Conservation (phyloP, 2,113 vertebrate species). For the Poeciliopsis occidentalis region DNA sequence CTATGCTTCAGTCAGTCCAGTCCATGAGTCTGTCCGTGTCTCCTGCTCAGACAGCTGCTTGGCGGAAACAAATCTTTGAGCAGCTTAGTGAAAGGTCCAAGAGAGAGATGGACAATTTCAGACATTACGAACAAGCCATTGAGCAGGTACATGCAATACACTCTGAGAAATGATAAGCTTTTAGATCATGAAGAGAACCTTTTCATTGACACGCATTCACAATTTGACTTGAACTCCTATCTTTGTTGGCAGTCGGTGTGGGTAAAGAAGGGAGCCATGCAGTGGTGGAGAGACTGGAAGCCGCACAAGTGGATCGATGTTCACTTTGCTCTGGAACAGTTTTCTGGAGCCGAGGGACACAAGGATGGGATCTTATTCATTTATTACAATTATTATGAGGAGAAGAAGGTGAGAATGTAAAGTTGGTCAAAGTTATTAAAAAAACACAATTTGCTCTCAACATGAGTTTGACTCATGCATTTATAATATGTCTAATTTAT, state of each 20-base stretch:
- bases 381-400: slow-evolving; percentile 91
- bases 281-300: slow-evolving; percentile 98
- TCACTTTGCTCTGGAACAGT: slow-evolving; percentile 93
- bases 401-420: slow-evolving; percentile 90
- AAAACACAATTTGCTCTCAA: not conserved
- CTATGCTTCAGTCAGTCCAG: slow-evolving; percentile 83
- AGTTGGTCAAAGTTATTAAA: too few relatives aligned
- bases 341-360: slow-evolving; percentile 88
- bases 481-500: not conserved
- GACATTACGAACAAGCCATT: slow-evolving; percentile 93
- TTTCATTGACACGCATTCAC: too few relatives aligned
- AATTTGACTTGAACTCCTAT: not conserved
- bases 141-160: slow-evolving; percentile 84
- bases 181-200: not conserved
- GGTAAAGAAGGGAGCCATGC: slow-evolving; percentile 94
- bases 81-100: slow-evolving; percentile 92
- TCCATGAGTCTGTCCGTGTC: slow-evolving; percentile 87
- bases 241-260: slow-evolving; percentile 87
- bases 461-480: not conserved
- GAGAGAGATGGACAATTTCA: slow-evolving; percentile 92
- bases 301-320: slow-evolving; percentile 95
- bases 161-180: not conserved
- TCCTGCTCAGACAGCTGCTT: slow-evolving; percentile 87
- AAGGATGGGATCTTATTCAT: slow-evolving; percentile 96
- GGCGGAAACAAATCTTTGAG: slow-evolving; percentile 94